Base-by-base conservation (phyloP, 2,113 vertebrate genomes). In the Pedetes capensis region DNA sequence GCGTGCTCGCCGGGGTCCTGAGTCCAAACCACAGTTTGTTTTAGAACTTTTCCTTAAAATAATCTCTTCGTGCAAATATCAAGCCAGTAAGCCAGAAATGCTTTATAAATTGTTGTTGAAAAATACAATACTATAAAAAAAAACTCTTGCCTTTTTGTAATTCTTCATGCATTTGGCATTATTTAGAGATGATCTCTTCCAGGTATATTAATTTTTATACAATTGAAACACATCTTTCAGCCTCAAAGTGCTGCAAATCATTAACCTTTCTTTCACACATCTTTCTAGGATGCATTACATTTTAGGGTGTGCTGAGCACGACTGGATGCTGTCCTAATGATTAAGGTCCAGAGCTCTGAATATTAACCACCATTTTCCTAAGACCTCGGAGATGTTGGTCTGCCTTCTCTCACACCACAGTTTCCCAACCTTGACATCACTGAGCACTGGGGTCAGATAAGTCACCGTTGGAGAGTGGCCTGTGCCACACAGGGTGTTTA, bases 61-160 rank as follows among this genome's bases (percentile, higher is more conserved):
- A 94, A 90, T 95, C 75, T 95, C 68, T 94, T 97, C 90, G 93
- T 93, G 93, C 32, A 96, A 95, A 92, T 95, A 79, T 76, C 95
- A 71, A 97, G 89, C 34, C 53, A 87, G 86, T 86, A 95, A 91
- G 39, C 95, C 79, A 96, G 79, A 93, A 89, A 61, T 91, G 75
- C 80, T 97, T 97, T 89, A 69, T 87, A 91, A 93, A 3, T 11
- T 96, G 79, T 64, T 80, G 4, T 42, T 85, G 80, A 97, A 90
- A 47, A 72, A 96, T 89, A 87, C 69, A 74, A 97, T 95, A 96
- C 93, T 92, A 49, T 93, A 80, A 91, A 85, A 29, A 91, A 85
- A 29, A 94, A 66, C 93, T 76, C 84, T 88, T 95, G 59, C 39
- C 68, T 89, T 94, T 96, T 80, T 94, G 55, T 61, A 91, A 74